Evolutionary conservation across 2,113 vertebrate genomes (phyloP).

Genomic region (Entomyzon cyanotis): DNA sequence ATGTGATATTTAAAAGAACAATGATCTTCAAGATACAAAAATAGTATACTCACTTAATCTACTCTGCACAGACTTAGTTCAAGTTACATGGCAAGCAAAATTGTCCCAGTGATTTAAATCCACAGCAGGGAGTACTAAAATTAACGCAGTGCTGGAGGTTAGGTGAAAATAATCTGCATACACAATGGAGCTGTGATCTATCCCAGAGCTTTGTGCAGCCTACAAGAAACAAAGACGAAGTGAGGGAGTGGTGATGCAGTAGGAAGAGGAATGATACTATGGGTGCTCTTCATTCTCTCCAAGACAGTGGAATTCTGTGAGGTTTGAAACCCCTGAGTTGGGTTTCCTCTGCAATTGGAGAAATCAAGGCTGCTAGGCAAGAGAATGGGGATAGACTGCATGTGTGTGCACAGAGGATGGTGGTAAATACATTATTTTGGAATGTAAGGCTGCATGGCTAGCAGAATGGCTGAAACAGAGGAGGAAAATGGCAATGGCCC

Average conservation of each 20-base stretch:
- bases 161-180: not conserved
- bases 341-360: not conserved
- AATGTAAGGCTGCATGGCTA: not conserved
- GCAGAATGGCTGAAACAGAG: not conserved
- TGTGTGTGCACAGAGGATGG: not conserved
- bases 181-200: not conserved
- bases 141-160: not conserved
- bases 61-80: not conserved
- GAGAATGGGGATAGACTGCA: accelerated
- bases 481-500: not conserved
- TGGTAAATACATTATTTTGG: not conserved
- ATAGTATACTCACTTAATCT: not conserved
- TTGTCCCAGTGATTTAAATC: conserved; percentile 15
- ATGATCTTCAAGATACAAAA: conserved; percentile 16
- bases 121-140: conserved; percentile 19
- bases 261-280: not conserved
- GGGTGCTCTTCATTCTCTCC: not conserved
- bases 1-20: conserved; percentile 39
- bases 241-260: not conserved
- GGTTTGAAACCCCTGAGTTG: not conserved
- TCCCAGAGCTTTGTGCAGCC: not conserved
- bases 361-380: not conserved
- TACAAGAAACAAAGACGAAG: not conserved
- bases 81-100: not conserved
- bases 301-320: accelerated